Evolutionary conservation across 2,797 vertebrate genomes (phyloP).

Genomic region (Perodicticus potto): DNA sequence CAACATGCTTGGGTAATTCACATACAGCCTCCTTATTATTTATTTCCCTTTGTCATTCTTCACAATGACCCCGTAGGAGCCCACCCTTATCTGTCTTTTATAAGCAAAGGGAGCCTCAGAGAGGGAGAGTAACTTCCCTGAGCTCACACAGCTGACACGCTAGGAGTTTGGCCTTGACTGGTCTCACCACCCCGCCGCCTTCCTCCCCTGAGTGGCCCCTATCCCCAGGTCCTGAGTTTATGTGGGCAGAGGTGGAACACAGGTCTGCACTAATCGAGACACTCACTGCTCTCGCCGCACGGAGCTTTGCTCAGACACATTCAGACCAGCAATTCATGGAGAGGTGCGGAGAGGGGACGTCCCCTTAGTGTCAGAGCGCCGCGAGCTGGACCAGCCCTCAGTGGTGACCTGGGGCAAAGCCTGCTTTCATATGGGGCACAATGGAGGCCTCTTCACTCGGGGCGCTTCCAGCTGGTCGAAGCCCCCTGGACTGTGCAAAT

Average conservation of each 20-base stretch:
- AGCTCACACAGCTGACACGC: background rate
- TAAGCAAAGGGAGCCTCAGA: background rate
- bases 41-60: background rate
- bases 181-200: rapidly evolving
- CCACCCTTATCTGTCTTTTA: background rate
- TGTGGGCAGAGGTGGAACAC: background rate
- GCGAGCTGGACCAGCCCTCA: rapidly evolving
- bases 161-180: background rate
- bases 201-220: no score
- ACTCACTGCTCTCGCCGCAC: background rate
- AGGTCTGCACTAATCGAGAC: background rate
- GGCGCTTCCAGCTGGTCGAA: no score
- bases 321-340: background rate
- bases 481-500: background rate
- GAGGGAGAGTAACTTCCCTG: background rate
- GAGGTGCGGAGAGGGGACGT: background rate
- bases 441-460: no score
- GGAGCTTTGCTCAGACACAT: background rate
- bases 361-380: background rate
- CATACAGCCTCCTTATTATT: background rate
- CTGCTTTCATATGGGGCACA: background rate
- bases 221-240: background rate
- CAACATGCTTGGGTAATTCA: background rate
- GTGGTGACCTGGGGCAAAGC: background rate
- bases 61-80: rapidly evolving